These are phyloP conservation scores for Digitonthophagus gazella DNA, from an alignment of 2,888 invertebrate species.

Conservation along the genomic window DNA sequence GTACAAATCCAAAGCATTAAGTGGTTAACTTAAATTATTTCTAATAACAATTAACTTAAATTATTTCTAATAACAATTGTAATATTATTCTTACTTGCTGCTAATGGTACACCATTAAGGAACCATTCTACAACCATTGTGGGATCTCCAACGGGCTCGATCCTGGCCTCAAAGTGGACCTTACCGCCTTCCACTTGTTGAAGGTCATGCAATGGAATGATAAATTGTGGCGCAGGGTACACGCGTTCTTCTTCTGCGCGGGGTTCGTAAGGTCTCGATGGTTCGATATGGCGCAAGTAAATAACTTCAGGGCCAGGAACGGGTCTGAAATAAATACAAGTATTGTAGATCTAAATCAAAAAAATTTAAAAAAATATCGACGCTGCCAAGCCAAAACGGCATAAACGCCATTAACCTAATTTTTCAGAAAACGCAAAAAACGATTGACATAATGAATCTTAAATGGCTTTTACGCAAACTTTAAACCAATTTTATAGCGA, in stretches of 20 bases:
- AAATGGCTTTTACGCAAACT: too few species aligned
- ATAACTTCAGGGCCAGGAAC: conserved; percentile 92
- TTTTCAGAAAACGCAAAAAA: too few species aligned
- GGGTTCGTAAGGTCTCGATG: conserved; percentile 77
- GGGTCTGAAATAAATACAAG: conserved; percentile 59
- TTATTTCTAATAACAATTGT: too few species aligned
- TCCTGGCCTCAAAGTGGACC: conserved; percentile 95
- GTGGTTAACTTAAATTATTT: too few species aligned
- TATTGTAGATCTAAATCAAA: not conserved
- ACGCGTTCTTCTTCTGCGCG: conserved; percentile 82
- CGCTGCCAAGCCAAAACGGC: too few species aligned
- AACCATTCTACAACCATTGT: conserved; percentile 96
- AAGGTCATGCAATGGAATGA: conserved; percentile 80
- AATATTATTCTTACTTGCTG: conserved; percentile 78
- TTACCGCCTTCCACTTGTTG: conserved; percentile 86
- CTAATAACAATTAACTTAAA: too few species aligned
- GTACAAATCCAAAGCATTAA: too few species aligned
- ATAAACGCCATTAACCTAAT: too few species aligned
- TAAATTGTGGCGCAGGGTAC: conserved; percentile 89
- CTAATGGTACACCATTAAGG: conserved; percentile 85
- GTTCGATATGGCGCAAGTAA: conserved; percentile 88
- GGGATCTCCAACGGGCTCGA: conserved; percentile 95
- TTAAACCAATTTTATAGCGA: too few species aligned
- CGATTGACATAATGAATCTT: too few species aligned
- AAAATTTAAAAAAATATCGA: not conserved